These are phyloP conservation scores for Engystomops pustulosus DNA, from an alignment of 2,113 vertebrate genomes.

Conservation along the genomic window DNA sequence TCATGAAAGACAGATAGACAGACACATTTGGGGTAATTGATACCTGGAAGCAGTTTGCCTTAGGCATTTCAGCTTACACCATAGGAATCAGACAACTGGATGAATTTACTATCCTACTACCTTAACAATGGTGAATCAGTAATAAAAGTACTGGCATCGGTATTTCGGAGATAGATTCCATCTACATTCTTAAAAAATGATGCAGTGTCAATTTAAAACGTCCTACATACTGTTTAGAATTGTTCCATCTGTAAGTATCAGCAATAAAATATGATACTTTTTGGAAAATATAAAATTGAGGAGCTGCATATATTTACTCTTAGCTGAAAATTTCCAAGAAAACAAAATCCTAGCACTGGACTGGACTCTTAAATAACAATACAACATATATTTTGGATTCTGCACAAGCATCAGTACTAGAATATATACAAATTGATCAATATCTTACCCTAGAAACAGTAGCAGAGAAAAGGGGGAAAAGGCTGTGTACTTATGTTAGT, in stretches of 20 bases:
- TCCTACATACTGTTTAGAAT: not conserved
- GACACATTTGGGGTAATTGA: constrained; percentile 32
- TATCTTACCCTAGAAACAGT: no score
- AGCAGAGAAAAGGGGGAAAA: no score
- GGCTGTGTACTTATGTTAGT: no score
- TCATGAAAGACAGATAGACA: constrained; percentile 42
- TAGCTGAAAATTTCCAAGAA: no score
- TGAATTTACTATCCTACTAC: not conserved
- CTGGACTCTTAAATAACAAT: no score
- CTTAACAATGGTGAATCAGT: not conserved
- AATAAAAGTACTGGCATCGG: not conserved
- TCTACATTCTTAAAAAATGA: not conserved
- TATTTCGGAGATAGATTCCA: not conserved
- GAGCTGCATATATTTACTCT: no score
- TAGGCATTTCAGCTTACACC: not conserved
- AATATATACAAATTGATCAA: no score
- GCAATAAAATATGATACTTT: not conserved
- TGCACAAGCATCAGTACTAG: no score
- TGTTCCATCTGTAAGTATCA: not conserved
- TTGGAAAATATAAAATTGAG: no score
- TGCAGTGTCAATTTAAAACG: not conserved
- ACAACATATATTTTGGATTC: no score
- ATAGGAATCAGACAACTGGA: not conserved
- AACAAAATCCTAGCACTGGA: no score
- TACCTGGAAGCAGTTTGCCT: constrained; percentile 15